These are phyloP conservation scores for Campylomormyrus tamandua DNA, from an alignment of 2,113 vertebrate species.

Conservation along the genomic window DNA sequence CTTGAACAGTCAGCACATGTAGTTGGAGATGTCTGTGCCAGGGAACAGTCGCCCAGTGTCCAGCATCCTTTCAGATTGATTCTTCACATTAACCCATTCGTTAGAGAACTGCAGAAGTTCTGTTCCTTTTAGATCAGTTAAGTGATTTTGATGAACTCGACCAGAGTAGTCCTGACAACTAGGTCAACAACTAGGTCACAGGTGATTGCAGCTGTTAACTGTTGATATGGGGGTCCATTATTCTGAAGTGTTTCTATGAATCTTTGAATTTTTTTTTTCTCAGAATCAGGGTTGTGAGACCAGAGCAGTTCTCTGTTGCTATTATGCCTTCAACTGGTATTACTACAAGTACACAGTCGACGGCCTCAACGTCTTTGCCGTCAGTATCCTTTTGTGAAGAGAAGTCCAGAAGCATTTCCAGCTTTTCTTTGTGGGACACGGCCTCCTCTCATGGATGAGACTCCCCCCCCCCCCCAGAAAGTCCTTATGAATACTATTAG, in stretches of 20 bases:
- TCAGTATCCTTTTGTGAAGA: conserved; percentile 67
- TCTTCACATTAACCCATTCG: background rate
- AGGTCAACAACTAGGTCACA: background rate
- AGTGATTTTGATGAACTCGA: background rate
- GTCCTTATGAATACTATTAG: too few species aligned
- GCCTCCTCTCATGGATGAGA: background rate
- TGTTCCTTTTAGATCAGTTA: background rate
- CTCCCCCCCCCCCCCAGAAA: too few species aligned
- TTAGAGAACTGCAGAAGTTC: background rate
- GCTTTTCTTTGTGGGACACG: background rate
- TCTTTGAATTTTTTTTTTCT: background rate
- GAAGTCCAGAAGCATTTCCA: background rate
- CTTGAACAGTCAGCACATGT: background rate
- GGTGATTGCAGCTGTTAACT: background rate
- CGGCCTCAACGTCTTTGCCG: conserved; percentile 67
- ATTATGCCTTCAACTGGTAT: conserved; percentile 63
- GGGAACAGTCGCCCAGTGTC: background rate
- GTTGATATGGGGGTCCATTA: background rate
- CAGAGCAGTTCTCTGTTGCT: conserved; percentile 62
- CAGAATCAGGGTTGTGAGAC: conserved; percentile 45
- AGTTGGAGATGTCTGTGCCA: background rate
- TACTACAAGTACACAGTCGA: conserved; percentile 72
- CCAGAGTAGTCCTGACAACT: background rate
- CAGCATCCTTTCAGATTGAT: background rate
- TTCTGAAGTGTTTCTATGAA: background rate